A percentile compares a stretch with the other conserved stretches of the same genome.
phyloP scores from a whole-genome alignment of 1,140 invertebrate species.

The Nasonia longicornis region DNA sequence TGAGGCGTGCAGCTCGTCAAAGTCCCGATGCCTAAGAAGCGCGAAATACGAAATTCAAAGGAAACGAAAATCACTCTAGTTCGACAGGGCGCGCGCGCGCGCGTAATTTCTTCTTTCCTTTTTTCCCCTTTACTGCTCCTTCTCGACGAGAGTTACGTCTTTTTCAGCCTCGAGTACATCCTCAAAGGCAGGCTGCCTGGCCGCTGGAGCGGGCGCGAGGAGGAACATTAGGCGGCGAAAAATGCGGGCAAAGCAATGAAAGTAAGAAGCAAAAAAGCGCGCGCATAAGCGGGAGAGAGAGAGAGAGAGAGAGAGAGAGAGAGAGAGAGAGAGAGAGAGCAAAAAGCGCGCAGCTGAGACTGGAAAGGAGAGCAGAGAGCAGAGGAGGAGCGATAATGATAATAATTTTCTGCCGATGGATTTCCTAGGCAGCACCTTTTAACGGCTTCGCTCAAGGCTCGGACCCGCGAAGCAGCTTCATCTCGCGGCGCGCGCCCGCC shows the following conservation, averaged over 20 bases:
- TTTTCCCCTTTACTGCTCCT: not conserved
- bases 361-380: conserved; percentile 20
- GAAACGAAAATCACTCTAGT: conserved; percentile 29
- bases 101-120: not conserved
- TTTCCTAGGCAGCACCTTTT: conserved; percentile 51
- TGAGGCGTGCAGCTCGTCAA: conserved; percentile 11
- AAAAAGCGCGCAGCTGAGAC: not conserved
- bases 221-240: conserved; percentile 22
- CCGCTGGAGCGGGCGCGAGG: not conserved
- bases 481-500: conserved; percentile 11
- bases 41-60: conserved; percentile 39
- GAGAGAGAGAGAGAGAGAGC: conserved; percentile 5
- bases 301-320: not conserved
- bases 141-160: conserved; percentile 31
- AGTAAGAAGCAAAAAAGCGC: conserved; percentile 30
- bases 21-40: conserved; percentile 12
- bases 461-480: conserved; percentile 25
- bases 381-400: conserved; percentile 38
- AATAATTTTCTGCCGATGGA: conserved; percentile 52
- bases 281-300: not conserved
- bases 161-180: conserved; percentile 27
- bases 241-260: conserved; percentile 40
- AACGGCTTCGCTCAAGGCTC: conserved; percentile 40
- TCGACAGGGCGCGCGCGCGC: not conserved
- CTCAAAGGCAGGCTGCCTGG: conserved; percentile 11